Evolutionary conservation across 2,797 vertebrate species (phyloP).

Genomic region (Gallinago solitaria): DNA sequence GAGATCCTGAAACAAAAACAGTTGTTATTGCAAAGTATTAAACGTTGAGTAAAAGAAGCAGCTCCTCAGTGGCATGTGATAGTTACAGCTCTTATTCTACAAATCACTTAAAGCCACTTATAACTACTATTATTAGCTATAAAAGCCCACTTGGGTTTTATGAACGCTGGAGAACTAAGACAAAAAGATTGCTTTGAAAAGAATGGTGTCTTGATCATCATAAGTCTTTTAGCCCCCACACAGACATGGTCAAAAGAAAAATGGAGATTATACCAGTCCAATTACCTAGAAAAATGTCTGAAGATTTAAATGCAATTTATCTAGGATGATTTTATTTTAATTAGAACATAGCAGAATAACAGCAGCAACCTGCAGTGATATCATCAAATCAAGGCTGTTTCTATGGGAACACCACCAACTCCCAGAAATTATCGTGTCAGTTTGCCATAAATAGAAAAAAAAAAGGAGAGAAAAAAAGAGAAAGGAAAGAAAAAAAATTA

Average conservation of each 20-base stretch:
- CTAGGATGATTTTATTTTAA: constrained; percentile 49
- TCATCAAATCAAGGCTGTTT: constrained; percentile 75
- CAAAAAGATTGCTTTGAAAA: constrained; percentile 15
- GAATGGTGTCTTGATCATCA: background rate
- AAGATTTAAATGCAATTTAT: constrained; percentile 49
- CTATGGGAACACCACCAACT: constrained; percentile 76
- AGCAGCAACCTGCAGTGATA: constrained; percentile 66
- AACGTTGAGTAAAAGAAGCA: constrained; percentile 44
- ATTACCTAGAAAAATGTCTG: background rate
- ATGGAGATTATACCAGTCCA: background rate
- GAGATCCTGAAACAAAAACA: constrained; percentile 24
- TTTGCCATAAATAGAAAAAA: constrained; percentile 69
- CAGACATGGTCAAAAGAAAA: background rate
- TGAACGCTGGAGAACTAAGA: background rate
- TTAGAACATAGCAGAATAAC: constrained; percentile 60
- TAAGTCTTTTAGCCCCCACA: background rate
- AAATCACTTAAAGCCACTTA: constrained; percentile 61
- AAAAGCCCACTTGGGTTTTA: constrained; percentile 53
- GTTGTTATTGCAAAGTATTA: constrained; percentile 41
- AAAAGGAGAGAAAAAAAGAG: background rate
- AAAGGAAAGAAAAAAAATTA: background rate
- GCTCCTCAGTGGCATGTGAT: background rate
- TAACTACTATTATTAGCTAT: constrained; percentile 55
- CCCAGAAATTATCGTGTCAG: constrained; percentile 68
- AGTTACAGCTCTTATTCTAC: constrained; percentile 29